Conservation (phyloP, 30 jellyfish, hydroid and myxozoan species). For the Chrysaora quinquecirrha region DNA sequence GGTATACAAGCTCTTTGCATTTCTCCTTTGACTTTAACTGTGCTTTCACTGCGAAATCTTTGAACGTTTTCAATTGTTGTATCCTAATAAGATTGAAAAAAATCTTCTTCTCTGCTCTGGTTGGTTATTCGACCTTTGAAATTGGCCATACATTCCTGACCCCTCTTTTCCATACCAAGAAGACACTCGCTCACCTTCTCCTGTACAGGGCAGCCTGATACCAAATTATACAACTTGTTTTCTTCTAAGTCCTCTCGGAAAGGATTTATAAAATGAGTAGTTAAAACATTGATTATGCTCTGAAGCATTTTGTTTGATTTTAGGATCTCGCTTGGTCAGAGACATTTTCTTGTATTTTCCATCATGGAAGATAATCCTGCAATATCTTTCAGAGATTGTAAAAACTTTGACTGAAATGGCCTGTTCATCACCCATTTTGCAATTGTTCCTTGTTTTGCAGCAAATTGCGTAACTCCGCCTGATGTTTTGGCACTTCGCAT, state of each 20-base stretch:
- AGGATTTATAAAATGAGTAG: constrained; percentile 34
- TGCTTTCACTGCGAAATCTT: constrained; percentile 15
- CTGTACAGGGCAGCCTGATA: constrained; percentile 34
- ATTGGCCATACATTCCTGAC: constrained; percentile 13
- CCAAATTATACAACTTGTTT: constrained; percentile 32
- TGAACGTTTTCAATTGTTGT: constrained; percentile 26
- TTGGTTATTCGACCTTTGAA: background rate
- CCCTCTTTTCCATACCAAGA: constrained; percentile 29
- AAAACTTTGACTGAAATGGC: constrained; percentile 45
- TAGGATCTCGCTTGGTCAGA: constrained; percentile 19
- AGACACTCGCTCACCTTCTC: constrained; percentile 3
- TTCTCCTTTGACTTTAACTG: constrained; percentile 13
- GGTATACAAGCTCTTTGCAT: constrained; percentile 20
- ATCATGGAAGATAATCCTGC: background rate
- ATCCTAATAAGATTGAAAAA: constrained; percentile 40
- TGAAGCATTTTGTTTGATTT: constrained; percentile 26
- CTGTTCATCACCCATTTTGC: constrained; percentile 55
- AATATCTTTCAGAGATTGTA: constrained; percentile 31
- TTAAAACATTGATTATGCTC: background rate
- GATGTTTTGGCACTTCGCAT: constrained; percentile 50
- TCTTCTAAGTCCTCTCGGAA: constrained; percentile 1
- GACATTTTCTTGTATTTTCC: constrained; percentile 17
- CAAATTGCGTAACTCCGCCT: constrained; percentile 47
- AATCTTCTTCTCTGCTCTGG: background rate
- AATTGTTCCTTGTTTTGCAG: constrained; percentile 5